Evolutionary conservation across 2,888 invertebrate genomes (phyloP), one percentile per base, ranked within the genome.

Genomic region (Nycteola revayana): DNA sequence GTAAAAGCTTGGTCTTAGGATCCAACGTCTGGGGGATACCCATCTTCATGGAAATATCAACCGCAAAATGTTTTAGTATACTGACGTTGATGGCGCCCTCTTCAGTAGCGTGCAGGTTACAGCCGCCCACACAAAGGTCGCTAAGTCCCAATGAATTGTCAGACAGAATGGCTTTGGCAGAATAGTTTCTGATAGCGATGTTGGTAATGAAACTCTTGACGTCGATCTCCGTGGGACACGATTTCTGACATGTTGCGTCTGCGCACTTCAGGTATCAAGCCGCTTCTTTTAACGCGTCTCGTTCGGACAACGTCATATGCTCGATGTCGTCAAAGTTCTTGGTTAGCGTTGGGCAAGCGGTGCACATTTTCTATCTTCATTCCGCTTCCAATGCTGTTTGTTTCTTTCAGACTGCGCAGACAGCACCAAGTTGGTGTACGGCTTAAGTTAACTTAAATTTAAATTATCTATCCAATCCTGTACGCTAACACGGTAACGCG

Each of bases 51-150:
- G 99, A 99, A 10, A 95, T 87, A 70, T 99, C 98, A 1, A 97
- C 95, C 28, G 99, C 98, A 80, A 95, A 99, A 66, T 99, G 99
- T 77, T 99, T 99, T 20, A 99, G 89, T 0, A 99, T 99, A 0
- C 99, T 98, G 60, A 99, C 99, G 72, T 99, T 99, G 60, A 99
- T 99, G 0, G 98, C 94, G 0, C 99, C 99, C 75, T 99, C 98
- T 75, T 99, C 99, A 6, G 94, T 93, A 0, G 98, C 99, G 68
- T 96, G 94, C 6, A 99, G 89, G 82, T 99, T 99, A 79, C 99
- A 99, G 0, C 98, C 98, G 0, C 99, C 99, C 0, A 98, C 98
- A 75, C 99, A 99, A 1, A 99, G 92, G 78, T 99, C 99, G 69
- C 98, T 96, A 1, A 98, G 89, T 0, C 98, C 99, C 32, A 99